Evolutionary conservation across 2,797 vertebrate genomes (phyloP).

Genomic region (Oryzias dopingdopingensis): DNA sequence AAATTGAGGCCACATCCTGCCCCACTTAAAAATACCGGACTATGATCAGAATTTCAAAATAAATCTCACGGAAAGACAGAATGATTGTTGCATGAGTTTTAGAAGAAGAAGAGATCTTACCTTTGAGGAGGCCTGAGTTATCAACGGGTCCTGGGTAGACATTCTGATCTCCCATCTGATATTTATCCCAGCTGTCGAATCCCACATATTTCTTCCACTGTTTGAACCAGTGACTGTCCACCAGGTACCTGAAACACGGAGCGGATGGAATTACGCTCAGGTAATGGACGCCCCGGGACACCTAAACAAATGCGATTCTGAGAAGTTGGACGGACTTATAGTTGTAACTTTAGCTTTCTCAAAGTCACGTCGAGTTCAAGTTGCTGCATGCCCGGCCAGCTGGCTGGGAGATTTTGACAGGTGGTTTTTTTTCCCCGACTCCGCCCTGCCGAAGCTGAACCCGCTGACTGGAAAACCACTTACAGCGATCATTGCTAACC

Average conservation of each 20-base stretch:
- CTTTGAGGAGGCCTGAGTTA: conserved; percentile 96
- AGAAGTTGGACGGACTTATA: conserved; percentile 14
- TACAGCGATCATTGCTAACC: conserved; percentile 41
- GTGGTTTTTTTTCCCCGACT: conserved; percentile 69
- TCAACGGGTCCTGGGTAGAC: conserved; percentile 98
- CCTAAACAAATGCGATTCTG: conserved; percentile 3
- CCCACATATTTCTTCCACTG: conserved; percentile 99
- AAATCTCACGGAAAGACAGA: not conserved
- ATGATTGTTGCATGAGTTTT: not conserved
- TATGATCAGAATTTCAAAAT: not conserved
- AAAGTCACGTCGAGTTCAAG: conserved; percentile 38
- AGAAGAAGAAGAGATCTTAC: conserved; percentile 59
- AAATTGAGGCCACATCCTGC: too few species aligned
- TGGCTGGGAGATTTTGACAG: conserved; percentile 72
- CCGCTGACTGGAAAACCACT: conserved; percentile 50
- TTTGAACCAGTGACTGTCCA: conserved; percentile 99
- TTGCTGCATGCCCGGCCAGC: conserved; percentile 48
- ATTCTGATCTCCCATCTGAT: conserved; percentile 97
- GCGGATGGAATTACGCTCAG: not conserved
- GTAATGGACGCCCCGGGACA: not conserved
- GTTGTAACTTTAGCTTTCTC: conserved; percentile 21
- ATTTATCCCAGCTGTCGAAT: conserved; percentile 99
- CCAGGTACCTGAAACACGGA: conserved; percentile 85
- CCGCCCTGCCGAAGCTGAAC: conserved; percentile 66
- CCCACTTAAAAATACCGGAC: too few species aligned